phyloP scores from a whole-genome alignment of 2,888 invertebrate species.

The Stenodema calcarata region DNA sequence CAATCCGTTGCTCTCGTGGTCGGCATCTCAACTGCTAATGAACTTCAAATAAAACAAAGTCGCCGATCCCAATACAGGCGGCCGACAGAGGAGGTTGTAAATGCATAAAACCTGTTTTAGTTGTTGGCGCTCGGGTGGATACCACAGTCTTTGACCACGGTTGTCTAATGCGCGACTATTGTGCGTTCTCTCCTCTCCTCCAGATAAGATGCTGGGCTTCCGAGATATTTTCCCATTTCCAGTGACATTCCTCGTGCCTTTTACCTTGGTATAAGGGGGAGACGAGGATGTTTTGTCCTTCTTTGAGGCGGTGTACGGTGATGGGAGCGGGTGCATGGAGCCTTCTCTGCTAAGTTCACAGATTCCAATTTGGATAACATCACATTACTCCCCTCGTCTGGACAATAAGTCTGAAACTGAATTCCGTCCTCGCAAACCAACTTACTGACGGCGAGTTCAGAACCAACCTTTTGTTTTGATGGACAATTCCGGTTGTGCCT shows the following conservation, averaged over 20 bases:
- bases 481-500: too few species aligned
- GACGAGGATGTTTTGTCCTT: not conserved
- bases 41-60: slow-evolving; percentile 42
- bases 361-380: slow-evolving; percentile 25
- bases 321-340: not conserved
- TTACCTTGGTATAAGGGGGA: not conserved
- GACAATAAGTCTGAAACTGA: not conserved
- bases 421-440: not conserved
- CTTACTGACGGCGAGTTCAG: not conserved
- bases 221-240: slow-evolving; percentile 45
- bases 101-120: slow-evolving; percentile 47
- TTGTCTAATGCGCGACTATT: slow-evolving; percentile 36
- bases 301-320: not conserved
- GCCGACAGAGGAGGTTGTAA: slow-evolving; percentile 41
- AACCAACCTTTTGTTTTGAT: not conserved
- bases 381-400: not conserved
- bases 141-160: not conserved
- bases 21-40: slow-evolving; percentile 15
- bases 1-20: not conserved
- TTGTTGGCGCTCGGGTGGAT: slow-evolving; percentile 17
- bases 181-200: not conserved
- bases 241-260: slow-evolving; percentile 27
- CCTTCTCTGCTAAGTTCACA: not conserved
- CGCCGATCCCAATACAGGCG: slow-evolving; percentile 34
- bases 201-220: slow-evolving; percentile 13